phyloP scores from a whole-genome alignment of 1,140 invertebrate species.

The Scaptomyza graminum region DNA sequence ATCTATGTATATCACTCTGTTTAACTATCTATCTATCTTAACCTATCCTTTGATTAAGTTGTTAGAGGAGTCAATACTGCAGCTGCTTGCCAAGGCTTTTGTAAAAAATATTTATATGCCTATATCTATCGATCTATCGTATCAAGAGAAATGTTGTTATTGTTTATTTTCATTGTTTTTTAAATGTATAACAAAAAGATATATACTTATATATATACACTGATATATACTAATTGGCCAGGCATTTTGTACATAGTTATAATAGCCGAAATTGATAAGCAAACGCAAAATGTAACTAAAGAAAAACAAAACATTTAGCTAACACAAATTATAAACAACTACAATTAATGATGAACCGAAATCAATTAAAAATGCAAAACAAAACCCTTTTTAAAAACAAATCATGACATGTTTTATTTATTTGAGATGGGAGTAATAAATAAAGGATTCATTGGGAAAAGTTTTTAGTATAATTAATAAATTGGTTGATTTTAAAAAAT shows the following conservation, averaged over 20 bases:
- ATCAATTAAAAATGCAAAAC: conserved; percentile 76
- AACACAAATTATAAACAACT: conserved; percentile 81
- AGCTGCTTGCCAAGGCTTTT: conserved; percentile 77
- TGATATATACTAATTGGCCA: conserved; percentile 51
- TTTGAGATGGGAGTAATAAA: neutral
- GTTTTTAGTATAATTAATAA: too few relatives aligned
- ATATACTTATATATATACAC: conserved; percentile 21
- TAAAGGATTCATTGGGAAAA: neutral
- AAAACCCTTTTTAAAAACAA: conserved; percentile 68
- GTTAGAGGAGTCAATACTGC: conserved; percentile 36
- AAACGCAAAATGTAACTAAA: conserved; percentile 39
- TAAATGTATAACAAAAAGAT: conserved; percentile 74
- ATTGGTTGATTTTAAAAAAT: neutral
- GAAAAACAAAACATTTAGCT: conserved; percentile 71
- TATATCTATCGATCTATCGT: conserved; percentile 54
- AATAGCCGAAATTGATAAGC: conserved; percentile 71
- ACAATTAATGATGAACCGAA: conserved; percentile 78
- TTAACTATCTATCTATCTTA: conserved; percentile 3
- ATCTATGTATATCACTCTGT: neutral
- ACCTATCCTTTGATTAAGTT: conserved; percentile 24
- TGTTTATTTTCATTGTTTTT: conserved; percentile 82
- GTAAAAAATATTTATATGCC: conserved; percentile 69
- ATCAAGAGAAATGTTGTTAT: conserved; percentile 74
- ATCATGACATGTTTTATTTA: conserved; percentile 19
- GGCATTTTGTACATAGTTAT: conserved; percentile 76